Percentiles rank a stretch among this genome's conserved stretches.
These are phyloP conservation scores for Smutsia temminckii DNA, from an alignment of 2,797 vertebrate genomes.

Conservation along the genomic window DNA sequence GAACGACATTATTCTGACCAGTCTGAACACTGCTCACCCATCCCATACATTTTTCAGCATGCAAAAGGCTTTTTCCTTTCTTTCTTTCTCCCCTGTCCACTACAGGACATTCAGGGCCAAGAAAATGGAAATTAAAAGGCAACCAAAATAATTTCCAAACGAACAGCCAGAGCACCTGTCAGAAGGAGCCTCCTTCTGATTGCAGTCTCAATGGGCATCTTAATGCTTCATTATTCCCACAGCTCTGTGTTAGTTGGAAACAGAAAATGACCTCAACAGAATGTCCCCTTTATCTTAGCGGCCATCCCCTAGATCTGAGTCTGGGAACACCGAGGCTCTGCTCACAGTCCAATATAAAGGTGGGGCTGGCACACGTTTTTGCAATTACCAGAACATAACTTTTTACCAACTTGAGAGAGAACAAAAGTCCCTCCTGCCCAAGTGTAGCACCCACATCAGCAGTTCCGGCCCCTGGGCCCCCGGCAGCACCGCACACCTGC, in stretches of 20 bases:
- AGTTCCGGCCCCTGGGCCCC: neutral
- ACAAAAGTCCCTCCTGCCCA: slow-evolving; percentile 40
- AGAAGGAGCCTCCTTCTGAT: neutral
- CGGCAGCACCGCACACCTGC: neutral
- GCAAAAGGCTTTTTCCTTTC: neutral
- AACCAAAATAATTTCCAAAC: neutral
- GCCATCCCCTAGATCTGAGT: neutral
- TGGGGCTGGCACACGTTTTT: neutral
- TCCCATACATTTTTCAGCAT: neutral
- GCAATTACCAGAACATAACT: slow-evolving; percentile 41
- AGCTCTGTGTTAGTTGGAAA: neutral
- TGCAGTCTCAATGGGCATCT: neutral
- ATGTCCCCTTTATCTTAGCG: neutral
- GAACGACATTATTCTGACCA: neutral
- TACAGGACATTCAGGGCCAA: slow-evolving; percentile 2
- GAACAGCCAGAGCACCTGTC: neutral
- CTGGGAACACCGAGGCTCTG: accelerated
- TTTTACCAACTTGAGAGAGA: slow-evolving; percentile 65
- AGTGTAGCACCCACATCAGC: neutral
- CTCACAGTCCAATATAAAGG: neutral
- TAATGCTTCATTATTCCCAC: neutral
- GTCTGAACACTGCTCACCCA: neutral
- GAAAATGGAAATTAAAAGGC: neutral
- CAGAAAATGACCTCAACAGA: neutral
- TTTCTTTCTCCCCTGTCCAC: neutral